Conservation (phyloP, 2,797 vertebrate genomes). For the Steatocranus sp. region DNA sequence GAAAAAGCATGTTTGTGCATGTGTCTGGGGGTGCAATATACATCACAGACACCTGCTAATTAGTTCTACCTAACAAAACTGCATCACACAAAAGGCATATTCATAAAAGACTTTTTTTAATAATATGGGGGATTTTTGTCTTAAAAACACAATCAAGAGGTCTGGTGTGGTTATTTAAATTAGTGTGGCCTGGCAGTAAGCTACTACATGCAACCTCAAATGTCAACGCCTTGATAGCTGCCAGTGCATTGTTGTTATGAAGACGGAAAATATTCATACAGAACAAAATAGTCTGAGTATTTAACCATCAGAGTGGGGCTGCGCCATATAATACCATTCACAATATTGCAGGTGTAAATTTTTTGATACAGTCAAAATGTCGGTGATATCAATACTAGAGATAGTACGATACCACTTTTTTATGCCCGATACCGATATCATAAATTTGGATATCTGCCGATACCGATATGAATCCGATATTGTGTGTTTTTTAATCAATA, state of each 20-base stretch:
- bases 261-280: neutral
- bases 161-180: neutral
- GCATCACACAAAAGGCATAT: neutral
- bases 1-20: neutral
- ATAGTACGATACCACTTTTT: no score
- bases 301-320: neutral
- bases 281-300: neutral
- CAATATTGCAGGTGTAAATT: neutral
- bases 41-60: neutral
- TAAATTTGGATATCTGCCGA: no score
- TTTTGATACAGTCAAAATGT: neutral
- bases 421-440: no score
- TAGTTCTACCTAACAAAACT: neutral
- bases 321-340: neutral
- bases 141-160: neutral
- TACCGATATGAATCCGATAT: no score
- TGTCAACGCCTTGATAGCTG: neutral
- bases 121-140: rapidly evolving
- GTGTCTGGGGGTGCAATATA: neutral
- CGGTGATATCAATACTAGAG: neutral
- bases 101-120: neutral
- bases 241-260: neutral
- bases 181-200: neutral
- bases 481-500: no score
- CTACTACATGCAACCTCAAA: neutral